Evolutionary conservation across 2,888 invertebrate genomes (phyloP).

Genomic region (Yponomeuta malinellus): DNA sequence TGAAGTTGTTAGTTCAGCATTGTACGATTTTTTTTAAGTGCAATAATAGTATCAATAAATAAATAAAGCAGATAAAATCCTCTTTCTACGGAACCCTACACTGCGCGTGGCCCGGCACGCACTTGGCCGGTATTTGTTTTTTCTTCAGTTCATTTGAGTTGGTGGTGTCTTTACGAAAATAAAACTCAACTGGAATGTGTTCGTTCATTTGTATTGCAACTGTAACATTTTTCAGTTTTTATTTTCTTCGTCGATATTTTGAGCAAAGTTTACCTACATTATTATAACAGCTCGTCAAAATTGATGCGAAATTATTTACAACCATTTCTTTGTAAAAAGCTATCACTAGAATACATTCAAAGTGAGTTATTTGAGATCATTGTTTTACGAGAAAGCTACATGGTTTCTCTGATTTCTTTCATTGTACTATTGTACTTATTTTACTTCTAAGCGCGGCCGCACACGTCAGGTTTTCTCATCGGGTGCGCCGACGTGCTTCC

Average conservation of each 20-base stretch:
- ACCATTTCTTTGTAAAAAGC: background rate
- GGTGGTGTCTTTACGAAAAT: slow-evolving; percentile 34
- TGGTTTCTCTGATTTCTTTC: background rate
- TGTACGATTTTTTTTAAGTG: too few relatives aligned
- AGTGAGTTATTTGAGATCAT: background rate
- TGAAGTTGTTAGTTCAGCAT: too few relatives aligned
- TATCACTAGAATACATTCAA: background rate
- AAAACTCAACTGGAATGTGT: slow-evolving; percentile 59
- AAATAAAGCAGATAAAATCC: too few relatives aligned
- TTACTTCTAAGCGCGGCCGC: background rate
- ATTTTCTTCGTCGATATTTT: slow-evolving; percentile 55
- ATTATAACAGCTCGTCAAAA: slow-evolving; percentile 59
- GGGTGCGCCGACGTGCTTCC: too few relatives aligned
- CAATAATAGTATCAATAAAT: too few relatives aligned
- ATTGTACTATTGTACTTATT: background rate
- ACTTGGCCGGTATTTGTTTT: slow-evolving; percentile 29
- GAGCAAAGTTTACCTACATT: slow-evolving; percentile 76
- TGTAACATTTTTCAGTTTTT: slow-evolving; percentile 72
- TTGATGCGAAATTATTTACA: slow-evolving; percentile 46
- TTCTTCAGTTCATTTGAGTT: slow-evolving; percentile 39
- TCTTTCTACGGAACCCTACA: too few relatives aligned
- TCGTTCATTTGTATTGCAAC: slow-evolving; percentile 75
- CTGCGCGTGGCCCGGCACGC: too few relatives aligned
- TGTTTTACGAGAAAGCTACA: background rate
- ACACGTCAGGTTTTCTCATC: too few relatives aligned